Conservation (phyloP, 2,888 invertebrate genomes). For the Drosophila prolongata region DNA sequence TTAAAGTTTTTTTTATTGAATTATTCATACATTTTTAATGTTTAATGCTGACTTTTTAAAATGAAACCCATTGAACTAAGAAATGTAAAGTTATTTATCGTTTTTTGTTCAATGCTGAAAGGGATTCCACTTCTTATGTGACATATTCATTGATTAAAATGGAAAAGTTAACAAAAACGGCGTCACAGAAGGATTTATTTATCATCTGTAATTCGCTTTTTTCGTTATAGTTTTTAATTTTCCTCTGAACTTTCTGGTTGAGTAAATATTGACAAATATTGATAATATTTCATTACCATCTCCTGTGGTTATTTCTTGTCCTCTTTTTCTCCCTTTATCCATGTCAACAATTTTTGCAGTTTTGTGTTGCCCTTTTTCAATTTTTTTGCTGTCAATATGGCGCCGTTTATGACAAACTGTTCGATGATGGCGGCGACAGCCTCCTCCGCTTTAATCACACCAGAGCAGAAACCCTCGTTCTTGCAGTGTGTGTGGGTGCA, state of each 20-base stretch:
- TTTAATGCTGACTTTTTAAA: not conserved
- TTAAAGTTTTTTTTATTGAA: not conserved
- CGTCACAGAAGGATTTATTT: not conserved
- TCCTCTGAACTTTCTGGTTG: conserved; percentile 7
- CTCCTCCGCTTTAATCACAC: conserved; percentile 45
- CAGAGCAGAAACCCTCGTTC: conserved; percentile 9
- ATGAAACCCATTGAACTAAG: not conserved
- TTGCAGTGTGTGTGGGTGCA: not conserved
- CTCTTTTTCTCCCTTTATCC: conserved; percentile 1
- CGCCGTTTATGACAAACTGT: conserved; percentile 73
- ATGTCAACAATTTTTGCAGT: conserved; percentile 15
- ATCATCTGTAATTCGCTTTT: conserved; percentile 20
- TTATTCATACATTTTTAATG: not conserved
- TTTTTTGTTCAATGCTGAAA: too few relatives aligned
- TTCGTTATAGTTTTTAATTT: conserved; percentile 20
- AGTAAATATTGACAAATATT: conserved; percentile 39
- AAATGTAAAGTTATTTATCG: not conserved
- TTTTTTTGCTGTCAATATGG: conserved; percentile 65
- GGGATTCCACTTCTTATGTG: too few relatives aligned
- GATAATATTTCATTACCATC: conserved; percentile 41
- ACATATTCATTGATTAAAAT: not conserved
- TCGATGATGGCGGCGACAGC: conserved; percentile 56
- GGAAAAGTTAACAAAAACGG: not conserved
- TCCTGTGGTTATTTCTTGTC: conserved; percentile 1
- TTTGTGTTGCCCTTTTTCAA: conserved; percentile 5